Conservation (phyloP, 1,140 invertebrate species). For the Meteorus sp. region DNA sequence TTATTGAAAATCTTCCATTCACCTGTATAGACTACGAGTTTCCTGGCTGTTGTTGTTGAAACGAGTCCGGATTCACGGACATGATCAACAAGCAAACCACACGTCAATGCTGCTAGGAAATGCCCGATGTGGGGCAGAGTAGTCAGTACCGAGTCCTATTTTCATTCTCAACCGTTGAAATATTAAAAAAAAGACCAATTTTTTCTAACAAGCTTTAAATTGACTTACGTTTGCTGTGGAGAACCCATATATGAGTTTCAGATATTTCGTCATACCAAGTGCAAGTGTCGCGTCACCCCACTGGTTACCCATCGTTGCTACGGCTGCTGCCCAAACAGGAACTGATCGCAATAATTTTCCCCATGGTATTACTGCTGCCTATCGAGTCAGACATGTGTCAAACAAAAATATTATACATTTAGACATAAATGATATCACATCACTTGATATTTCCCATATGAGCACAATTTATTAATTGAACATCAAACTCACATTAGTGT, state of each 20-base stretch:
- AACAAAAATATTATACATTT: too few relatives aligned
- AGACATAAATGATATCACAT: too few relatives aligned
- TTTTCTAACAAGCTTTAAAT: neutral
- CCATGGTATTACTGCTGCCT: constrained; percentile 62
- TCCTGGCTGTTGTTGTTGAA: constrained; percentile 64
- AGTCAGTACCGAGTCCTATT: constrained; percentile 61
- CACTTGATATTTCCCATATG: too few relatives aligned
- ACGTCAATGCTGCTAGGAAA: constrained; percentile 63
- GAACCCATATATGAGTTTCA: constrained; percentile 65
- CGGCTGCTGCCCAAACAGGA: constrained; percentile 64
- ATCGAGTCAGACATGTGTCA: too few relatives aligned
- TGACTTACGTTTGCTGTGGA: constrained; percentile 62
- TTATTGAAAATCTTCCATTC: too few relatives aligned
- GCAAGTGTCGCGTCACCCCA: constrained; percentile 65
- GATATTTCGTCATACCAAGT: constrained; percentile 63
- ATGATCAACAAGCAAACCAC: constrained; percentile 63
- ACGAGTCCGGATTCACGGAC: constrained; percentile 61
- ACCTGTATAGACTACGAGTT: constrained; percentile 65
- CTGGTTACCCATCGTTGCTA: constrained; percentile 64
- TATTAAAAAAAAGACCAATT: neutral
- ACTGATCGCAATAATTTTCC: constrained; percentile 60
- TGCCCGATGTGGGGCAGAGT: constrained; percentile 64
- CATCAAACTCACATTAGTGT: constrained; percentile 49
- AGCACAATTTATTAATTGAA: too few relatives aligned
- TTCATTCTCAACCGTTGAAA: constrained; percentile 21